phyloP scores from a whole-genome alignment of 2,797 vertebrate genomes.

The Jordanella pulchra region DNA sequence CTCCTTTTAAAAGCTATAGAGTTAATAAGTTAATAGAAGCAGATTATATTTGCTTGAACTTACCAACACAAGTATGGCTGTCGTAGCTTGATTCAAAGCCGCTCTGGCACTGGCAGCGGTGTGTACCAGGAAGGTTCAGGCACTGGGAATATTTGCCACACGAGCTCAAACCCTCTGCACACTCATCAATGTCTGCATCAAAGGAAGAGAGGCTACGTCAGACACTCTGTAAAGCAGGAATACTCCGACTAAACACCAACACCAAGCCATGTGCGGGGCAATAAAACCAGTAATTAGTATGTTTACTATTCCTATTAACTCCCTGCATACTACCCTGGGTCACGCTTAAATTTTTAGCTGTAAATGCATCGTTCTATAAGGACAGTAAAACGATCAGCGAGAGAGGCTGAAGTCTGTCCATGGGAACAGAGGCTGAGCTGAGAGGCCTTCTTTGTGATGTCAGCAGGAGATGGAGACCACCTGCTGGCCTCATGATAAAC shows the following conservation, averaged over 20 bases:
- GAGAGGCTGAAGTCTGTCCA: constrained; percentile 33
- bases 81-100: constrained; percentile 81
- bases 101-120: constrained; percentile 84
- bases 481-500: constrained; percentile 67
- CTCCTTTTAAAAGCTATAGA: neutral
- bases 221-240: constrained; percentile 25
- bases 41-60: constrained; percentile 58
- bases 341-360: constrained; percentile 31
- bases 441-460: constrained; percentile 48
- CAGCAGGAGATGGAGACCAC: constrained; percentile 56
- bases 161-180: constrained; percentile 70
- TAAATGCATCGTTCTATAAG: constrained; percentile 15
- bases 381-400: constrained; percentile 22
- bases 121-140: constrained; percentile 84
- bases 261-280: constrained; percentile 10
- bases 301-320: constrained; percentile 34
- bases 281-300: constrained; percentile 48
- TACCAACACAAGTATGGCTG: constrained; percentile 81
- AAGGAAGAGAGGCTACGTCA: constrained; percentile 20
- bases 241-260: constrained; percentile 12
- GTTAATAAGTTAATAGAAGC: neutral
- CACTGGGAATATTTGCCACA: constrained; percentile 86
- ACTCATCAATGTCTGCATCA: constrained; percentile 88
- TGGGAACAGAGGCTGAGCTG: constrained; percentile 55
- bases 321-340: neutral